Conservation (phyloP, 2,113 vertebrate species). For the Hippocampus comes region DNA sequence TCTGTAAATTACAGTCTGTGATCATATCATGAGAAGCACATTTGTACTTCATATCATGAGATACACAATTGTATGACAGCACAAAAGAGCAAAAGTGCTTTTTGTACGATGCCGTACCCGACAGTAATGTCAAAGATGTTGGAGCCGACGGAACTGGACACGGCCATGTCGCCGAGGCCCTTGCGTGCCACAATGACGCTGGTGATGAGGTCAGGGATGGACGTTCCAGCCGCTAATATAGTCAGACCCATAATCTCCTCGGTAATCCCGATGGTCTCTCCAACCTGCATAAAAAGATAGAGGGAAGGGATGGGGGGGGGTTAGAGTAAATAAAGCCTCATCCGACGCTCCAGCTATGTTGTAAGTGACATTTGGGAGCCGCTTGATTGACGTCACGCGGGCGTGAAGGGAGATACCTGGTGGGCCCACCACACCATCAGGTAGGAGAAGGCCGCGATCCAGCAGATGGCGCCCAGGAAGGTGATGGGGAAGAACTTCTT, state of each 20-base stretch:
- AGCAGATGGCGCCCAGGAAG: slow-evolving; percentile 87
- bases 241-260: slow-evolving; percentile 97
- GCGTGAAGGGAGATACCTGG: slow-evolving; percentile 73
- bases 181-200: slow-evolving; percentile 95
- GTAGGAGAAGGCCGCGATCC: slow-evolving; percentile 93
- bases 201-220: slow-evolving; percentile 94
- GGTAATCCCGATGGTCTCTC: slow-evolving; percentile 91
- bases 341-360: slow-evolving; percentile 12
- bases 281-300: slow-evolving; percentile 75
- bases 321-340: slow-evolving; percentile 48
- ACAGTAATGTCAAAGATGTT: slow-evolving; percentile 98
- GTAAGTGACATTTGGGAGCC: not conserved
- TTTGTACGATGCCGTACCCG: slow-evolving; percentile 68
- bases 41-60: too few species aligned
- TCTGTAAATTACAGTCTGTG: too few species aligned
- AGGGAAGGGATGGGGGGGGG: slow-evolving; percentile 14
- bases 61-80: too few species aligned
- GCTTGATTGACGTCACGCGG: not conserved
- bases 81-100: too few species aligned
- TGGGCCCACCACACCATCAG: slow-evolving; percentile 98
- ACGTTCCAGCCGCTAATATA: slow-evolving; percentile 93
- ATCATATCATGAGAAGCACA: too few species aligned
- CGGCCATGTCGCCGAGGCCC: slow-evolving; percentile 94
- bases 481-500: slow-evolving; percentile 85
- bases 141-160: slow-evolving; percentile 94